Evolutionary conservation across 2,797 vertebrate genomes (phyloP).

Genomic region (Tarsius wallacei): DNA sequence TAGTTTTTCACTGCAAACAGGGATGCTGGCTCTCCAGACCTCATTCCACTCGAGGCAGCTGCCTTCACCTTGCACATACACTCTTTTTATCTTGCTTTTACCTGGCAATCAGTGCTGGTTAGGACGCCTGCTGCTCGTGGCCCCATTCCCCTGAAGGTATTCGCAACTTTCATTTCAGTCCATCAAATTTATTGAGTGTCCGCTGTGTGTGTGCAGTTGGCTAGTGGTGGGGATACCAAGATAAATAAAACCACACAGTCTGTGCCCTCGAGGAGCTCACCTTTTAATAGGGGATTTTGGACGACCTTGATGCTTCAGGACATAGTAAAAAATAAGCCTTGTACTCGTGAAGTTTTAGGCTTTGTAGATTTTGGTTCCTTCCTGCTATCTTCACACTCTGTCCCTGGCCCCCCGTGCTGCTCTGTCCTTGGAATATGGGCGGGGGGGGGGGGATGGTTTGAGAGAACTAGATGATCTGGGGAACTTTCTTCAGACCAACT

Average conservation of each 20-base stretch:
- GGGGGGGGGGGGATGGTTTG: neutral
- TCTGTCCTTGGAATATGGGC: neutral
- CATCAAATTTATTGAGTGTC: conserved; percentile 61
- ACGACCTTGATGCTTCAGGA: neutral
- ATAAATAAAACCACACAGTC: conserved; percentile 23
- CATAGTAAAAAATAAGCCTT: conserved; percentile 31
- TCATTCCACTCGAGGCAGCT: neutral
- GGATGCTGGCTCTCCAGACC: neutral
- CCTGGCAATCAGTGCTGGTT: conserved; percentile 51
- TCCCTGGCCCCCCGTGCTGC: neutral
- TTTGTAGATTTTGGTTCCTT: neutral
- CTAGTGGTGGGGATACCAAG: neutral
- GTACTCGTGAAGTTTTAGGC: neutral
- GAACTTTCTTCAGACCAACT: neutral
- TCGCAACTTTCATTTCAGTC: conserved; percentile 44
- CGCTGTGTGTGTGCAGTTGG: neutral
- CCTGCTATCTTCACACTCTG: neutral
- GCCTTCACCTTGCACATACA: neutral
- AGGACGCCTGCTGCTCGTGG: conserved; percentile 40
- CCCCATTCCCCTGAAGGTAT: conserved; percentile 49
- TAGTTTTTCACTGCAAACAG: fast-evolving
- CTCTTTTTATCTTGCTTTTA: conserved; percentile 63
- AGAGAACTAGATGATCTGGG: neutral
- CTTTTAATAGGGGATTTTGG: conserved; percentile 30
- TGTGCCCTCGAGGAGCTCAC: conserved; percentile 46